phyloP scores from a whole-genome alignment of 1,140 invertebrate species.

The Hylaeus volcanicus region DNA sequence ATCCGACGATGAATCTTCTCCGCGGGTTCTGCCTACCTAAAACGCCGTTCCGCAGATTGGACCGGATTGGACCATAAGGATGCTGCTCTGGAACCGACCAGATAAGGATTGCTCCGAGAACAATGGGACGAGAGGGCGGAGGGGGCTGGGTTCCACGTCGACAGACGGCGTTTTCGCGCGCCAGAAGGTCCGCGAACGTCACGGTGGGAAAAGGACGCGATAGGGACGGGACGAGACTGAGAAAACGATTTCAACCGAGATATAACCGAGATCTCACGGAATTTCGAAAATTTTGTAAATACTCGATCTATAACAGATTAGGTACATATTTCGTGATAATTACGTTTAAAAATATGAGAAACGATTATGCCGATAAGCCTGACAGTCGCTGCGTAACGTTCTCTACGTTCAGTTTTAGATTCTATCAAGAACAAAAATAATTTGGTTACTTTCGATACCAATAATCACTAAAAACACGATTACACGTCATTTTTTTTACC shows the following conservation, averaged over 20 bases:
- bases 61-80: slow-evolving; percentile 56
- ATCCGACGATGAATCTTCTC: slow-evolving; percentile 50
- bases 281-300: too few relatives aligned
- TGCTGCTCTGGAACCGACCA: slow-evolving; percentile 21
- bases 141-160: slow-evolving; percentile 11
- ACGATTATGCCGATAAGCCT: too few relatives aligned
- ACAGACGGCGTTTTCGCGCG: slow-evolving; percentile 47
- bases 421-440: too few relatives aligned
- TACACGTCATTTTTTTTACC: too few relatives aligned
- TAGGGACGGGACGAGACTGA: slow-evolving; percentile 5
- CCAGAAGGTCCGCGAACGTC: slow-evolving; percentile 42
- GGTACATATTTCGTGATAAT: too few relatives aligned
- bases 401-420: too few relatives aligned
- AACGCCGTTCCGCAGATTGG: slow-evolving; percentile 51
- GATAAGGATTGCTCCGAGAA: slow-evolving; percentile 32
- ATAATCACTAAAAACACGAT: too few relatives aligned
- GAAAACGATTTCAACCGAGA: neutral
- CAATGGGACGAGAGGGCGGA: neutral
- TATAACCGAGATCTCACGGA: neutral
- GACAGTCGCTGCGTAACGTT: too few relatives aligned
- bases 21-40: slow-evolving; percentile 24
- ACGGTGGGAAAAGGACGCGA: neutral
- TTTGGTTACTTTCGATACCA: too few relatives aligned
- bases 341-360: too few relatives aligned
- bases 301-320: too few relatives aligned